phyloP scores from a whole-genome alignment of 2,113 vertebrate species.

The Struthio camelus region DNA sequence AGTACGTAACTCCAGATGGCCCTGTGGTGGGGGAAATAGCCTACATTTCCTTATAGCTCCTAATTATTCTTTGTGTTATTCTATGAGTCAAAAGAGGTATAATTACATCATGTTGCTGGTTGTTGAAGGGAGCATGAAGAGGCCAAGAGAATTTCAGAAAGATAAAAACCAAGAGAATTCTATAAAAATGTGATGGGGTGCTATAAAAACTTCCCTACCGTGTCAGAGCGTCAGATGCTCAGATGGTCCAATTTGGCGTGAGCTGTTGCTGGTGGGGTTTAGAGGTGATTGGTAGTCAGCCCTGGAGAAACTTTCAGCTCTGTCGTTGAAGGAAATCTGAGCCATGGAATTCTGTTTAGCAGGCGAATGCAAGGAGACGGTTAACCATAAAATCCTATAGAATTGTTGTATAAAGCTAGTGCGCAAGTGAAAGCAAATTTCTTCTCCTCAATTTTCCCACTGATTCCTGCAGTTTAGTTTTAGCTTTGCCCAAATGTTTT shows the following conservation, averaged over 20 bases:
- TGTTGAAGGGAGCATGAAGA: background rate
- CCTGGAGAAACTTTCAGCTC: background rate
- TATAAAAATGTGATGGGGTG: background rate
- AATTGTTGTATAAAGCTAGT: background rate
- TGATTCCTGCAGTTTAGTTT: background rate
- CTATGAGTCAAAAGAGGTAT: background rate
- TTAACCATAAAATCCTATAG: background rate
- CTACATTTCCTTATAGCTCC: background rate
- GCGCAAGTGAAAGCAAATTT: background rate
- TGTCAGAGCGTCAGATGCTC: background rate
- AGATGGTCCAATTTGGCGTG: background rate
- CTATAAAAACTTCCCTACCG: background rate
- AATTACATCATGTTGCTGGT: background rate
- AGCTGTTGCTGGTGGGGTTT: background rate
- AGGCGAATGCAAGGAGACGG: background rate
- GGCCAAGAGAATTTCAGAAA: background rate
- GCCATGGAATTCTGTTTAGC: background rate
- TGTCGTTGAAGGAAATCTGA: background rate
- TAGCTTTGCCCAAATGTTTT: background rate
- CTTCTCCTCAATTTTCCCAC: background rate
- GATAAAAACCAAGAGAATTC: background rate
- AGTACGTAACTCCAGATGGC: background rate
- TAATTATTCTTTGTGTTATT: background rate
- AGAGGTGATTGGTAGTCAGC: background rate
- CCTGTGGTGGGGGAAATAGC: background rate